A percentile compares a stretch with the other conserved stretches of the same genome.
Evolutionary conservation across 2,888 invertebrate species (phyloP).

Genomic region (Gastracanthus pulcherrimus): DNA sequence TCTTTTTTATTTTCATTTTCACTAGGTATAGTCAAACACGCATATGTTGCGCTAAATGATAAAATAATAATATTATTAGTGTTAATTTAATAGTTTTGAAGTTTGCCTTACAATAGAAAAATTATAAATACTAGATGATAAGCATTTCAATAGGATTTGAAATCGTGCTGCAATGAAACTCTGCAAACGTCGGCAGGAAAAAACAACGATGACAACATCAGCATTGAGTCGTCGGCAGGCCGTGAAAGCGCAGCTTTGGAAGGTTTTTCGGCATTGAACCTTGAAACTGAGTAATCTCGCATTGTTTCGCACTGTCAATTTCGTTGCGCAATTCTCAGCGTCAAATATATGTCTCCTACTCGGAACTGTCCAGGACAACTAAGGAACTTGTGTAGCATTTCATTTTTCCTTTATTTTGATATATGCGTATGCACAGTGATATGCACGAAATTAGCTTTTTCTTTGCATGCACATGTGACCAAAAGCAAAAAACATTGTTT

Average conservation of each 20-base stretch:
- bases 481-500: no score
- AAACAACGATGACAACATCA: not conserved
- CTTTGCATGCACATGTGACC: no score
- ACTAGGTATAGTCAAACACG: no score
- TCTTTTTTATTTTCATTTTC: no score
- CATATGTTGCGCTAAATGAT: no score
- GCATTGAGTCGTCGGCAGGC: not conserved
- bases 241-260: not conserved
- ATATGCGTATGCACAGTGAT: no score
- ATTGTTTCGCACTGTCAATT: not conserved
- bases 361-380: not conserved
- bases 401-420: no score
- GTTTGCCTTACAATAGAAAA: no score
- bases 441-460: no score
- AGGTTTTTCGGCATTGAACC: not conserved
- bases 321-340: conserved; percentile 7
- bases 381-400: not conserved
- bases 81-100: no score
- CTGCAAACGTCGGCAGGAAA: not conserved
- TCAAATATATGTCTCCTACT: not conserved
- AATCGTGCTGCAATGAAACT: not conserved
- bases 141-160: not conserved
- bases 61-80: no score
- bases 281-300: conserved; percentile 17
- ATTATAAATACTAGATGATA: not conserved